phyloP scores from a whole-genome alignment of 2,888 invertebrate species.

The Scaptomyza cyrtandrae region DNA sequence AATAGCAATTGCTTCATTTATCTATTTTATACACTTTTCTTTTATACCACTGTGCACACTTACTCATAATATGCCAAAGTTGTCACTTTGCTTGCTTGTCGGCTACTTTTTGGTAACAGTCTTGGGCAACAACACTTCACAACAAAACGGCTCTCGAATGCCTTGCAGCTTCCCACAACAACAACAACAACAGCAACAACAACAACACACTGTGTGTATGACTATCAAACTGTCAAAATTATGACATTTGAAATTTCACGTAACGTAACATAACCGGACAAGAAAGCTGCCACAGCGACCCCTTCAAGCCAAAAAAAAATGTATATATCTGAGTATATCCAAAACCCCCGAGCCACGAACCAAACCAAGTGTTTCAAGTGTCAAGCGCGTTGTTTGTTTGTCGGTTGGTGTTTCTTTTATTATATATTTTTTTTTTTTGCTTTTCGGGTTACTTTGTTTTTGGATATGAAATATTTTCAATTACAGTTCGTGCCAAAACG shows the following conservation, averaged over 20 bases:
- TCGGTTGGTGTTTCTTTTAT: constrained; percentile 8
- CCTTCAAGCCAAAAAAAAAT: neutral
- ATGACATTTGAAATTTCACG: constrained; percentile 82
- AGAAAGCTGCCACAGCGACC: constrained; percentile 64
- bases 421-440: constrained; percentile 15
- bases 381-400: constrained; percentile 66
- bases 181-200: constrained; percentile 17
- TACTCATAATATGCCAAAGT: constrained; percentile 46
- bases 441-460: constrained; percentile 27
- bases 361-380: constrained; percentile 73
- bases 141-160: constrained; percentile 36
- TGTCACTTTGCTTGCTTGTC: constrained; percentile 59
- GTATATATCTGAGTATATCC: neutral
- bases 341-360: constrained; percentile 52
- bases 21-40: neutral
- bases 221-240: constrained; percentile 79
- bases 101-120: constrained; percentile 68
- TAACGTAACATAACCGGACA: constrained; percentile 72
- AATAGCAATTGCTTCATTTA: neutral
- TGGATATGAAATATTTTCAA: constrained; percentile 67
- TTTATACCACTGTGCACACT: constrained; percentile 34
- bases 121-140: constrained; percentile 57
- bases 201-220: constrained; percentile 34
- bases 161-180: constrained; percentile 47
- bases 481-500: constrained; percentile 80